Evolutionary conservation across 2,888 invertebrate genomes (phyloP).

Genomic region (Diaperis boleti): DNA sequence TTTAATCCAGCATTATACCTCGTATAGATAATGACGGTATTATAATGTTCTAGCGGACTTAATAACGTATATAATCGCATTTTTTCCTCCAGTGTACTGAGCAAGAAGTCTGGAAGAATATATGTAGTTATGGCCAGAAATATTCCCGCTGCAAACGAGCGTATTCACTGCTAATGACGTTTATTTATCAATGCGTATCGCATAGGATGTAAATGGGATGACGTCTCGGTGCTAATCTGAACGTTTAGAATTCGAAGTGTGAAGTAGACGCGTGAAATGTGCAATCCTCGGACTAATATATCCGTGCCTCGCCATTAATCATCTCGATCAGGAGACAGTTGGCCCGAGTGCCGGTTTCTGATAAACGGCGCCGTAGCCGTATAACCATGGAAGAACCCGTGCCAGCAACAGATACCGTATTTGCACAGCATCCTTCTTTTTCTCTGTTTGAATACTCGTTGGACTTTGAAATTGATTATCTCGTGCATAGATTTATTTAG

Average conservation of each 20-base stretch:
- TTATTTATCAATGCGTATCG: slow-evolving; percentile 21
- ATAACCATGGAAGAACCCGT: slow-evolving; percentile 21
- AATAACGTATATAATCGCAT: no score
- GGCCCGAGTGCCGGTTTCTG: slow-evolving; percentile 59
- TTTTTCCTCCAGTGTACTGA: not conserved
- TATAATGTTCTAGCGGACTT: no score
- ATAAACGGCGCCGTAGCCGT: slow-evolving; percentile 51
- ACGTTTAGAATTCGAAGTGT: slow-evolving; percentile 48
- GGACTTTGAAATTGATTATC: slow-evolving; percentile 31
- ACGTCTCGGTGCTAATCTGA: slow-evolving; percentile 36
- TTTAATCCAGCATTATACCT: no score
- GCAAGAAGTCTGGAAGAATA: not conserved
- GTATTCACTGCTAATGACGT: slow-evolving; percentile 19
- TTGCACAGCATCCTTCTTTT: slow-evolving; percentile 28
- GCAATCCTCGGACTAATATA: slow-evolving; percentile 59
- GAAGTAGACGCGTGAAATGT: slow-evolving; percentile 55
- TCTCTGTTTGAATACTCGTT: slow-evolving; percentile 37
- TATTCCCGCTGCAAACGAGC: not conserved
- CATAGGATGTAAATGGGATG: slow-evolving; percentile 30
- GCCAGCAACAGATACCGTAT: slow-evolving; percentile 34
- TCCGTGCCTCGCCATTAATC: slow-evolving; percentile 62
- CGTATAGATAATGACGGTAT: no score
- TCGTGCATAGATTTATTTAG: no score
- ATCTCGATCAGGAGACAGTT: slow-evolving; percentile 60
- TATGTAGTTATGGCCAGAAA: not conserved